phyloP scores from a whole-genome alignment of 2,888 invertebrate species.

The Drosophila fungiperda region DNA sequence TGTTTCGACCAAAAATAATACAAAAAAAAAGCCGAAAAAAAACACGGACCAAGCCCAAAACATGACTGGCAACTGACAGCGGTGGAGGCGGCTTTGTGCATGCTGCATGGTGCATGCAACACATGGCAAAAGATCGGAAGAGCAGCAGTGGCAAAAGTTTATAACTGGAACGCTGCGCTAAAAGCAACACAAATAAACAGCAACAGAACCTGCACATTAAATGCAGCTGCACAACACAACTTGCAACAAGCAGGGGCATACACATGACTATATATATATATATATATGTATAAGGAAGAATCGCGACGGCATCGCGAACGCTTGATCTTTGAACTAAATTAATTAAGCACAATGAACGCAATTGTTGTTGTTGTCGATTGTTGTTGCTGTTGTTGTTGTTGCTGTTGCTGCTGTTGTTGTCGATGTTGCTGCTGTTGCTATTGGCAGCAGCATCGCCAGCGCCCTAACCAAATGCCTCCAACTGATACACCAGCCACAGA shows the following conservation, averaged over 20 bases:
- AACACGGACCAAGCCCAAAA: neutral
- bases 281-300: slow-evolving; percentile 39
- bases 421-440: slow-evolving; percentile 10
- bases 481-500: slow-evolving; percentile 13
- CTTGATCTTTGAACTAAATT: slow-evolving; percentile 85
- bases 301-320: slow-evolving; percentile 72
- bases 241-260: slow-evolving; percentile 33
- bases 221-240: slow-evolving; percentile 53
- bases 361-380: slow-evolving; percentile 77
- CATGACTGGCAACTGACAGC: neutral
- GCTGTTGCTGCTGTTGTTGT: slow-evolving; percentile 1
- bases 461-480: slow-evolving; percentile 31
- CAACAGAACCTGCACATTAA: slow-evolving; percentile 52
- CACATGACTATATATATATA: neutral
- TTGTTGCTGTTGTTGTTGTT: slow-evolving; percentile 15
- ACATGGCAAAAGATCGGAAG: slow-evolving; percentile 32
- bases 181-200: slow-evolving; percentile 52
- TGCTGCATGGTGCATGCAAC: slow-evolving; percentile 28
- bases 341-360: slow-evolving; percentile 85
- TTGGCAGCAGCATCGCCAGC: slow-evolving; percentile 21
- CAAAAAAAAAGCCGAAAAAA: neutral
- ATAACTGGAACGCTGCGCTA: slow-evolving; percentile 50
- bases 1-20: neutral
- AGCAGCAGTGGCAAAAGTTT: slow-evolving; percentile 22
- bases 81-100: neutral